These are phyloP conservation scores for Hyppa rectilinea DNA, from an alignment of 2,888 invertebrate genomes.

Conservation along the genomic window DNA sequence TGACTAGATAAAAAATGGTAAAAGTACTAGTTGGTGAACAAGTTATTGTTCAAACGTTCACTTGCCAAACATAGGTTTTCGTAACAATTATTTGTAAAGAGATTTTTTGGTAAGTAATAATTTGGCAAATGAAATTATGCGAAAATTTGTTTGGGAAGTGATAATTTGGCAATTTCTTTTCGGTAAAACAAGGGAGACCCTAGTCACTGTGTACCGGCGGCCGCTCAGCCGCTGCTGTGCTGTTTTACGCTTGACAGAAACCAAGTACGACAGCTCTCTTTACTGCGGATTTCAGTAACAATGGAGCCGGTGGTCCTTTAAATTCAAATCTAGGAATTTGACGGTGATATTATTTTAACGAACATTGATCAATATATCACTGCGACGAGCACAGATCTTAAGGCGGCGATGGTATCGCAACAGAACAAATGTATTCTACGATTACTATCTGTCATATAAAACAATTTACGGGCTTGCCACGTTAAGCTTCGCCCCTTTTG, in stretches of 20 bases:
- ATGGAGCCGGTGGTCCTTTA: background rate
- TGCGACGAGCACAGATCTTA: constrained; percentile 37
- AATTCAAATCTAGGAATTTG: constrained; percentile 14
- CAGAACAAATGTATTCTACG: constrained; percentile 72
- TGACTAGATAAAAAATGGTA: no score
- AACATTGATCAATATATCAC: constrained; percentile 55
- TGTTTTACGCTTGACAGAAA: background rate
- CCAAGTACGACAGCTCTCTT: background rate
- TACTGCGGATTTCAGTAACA: background rate
- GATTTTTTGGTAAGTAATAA: no score
- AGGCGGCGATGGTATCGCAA: constrained; percentile 78
- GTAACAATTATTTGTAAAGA: no score
- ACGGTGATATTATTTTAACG: constrained; percentile 41
- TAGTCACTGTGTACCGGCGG: no score
- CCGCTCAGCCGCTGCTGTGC: background rate
- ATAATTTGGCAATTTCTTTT: no score
- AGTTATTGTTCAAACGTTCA: no score
- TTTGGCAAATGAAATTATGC: no score
- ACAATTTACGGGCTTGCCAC: constrained; percentile 80
- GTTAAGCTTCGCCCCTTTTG: constrained; percentile 78
- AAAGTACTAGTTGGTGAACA: no score
- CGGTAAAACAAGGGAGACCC: no score
- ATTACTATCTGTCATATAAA: constrained; percentile 80
- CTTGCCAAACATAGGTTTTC: no score
- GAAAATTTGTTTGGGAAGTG: no score